Evolutionary conservation across 2,797 vertebrate genomes (phyloP).

Genomic region (Siniperca undulata): DNA sequence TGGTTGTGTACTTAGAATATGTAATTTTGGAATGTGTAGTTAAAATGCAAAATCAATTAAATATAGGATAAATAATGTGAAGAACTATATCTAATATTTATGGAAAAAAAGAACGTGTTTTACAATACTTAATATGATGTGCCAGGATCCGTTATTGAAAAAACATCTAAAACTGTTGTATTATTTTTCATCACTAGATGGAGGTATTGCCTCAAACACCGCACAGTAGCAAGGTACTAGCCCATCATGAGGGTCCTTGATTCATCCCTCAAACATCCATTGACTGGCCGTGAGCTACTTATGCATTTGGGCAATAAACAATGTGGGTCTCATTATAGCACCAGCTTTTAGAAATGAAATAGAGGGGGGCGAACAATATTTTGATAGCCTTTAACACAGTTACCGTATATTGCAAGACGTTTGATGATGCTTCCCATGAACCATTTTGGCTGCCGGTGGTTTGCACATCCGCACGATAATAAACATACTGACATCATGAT

Average conservation of each 20-base stretch:
- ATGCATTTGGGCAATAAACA: accelerated
- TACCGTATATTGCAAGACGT: background rate
- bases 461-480: background rate
- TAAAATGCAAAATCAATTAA: background rate
- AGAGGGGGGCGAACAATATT: background rate
- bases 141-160: too few species aligned
- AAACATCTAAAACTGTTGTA: background rate
- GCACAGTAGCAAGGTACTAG: too few species aligned
- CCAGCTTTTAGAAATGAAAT: background rate
- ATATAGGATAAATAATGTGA: background rate
- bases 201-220: slow-evolving; percentile 10
- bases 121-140: background rate
- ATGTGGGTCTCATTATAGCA: accelerated
- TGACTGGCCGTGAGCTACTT: background rate
- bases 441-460: background rate
- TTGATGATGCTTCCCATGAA: slow-evolving; percentile 13
- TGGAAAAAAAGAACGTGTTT: background rate
- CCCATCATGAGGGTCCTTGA: background rate
- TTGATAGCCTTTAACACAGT: background rate
- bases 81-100: background rate
- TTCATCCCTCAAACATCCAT: background rate
- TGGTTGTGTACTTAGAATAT: background rate
- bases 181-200: slow-evolving; percentile 63
- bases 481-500: background rate
- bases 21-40: background rate